Conservation (phyloP, 2,797 vertebrate species). For the Betta splendens region DNA sequence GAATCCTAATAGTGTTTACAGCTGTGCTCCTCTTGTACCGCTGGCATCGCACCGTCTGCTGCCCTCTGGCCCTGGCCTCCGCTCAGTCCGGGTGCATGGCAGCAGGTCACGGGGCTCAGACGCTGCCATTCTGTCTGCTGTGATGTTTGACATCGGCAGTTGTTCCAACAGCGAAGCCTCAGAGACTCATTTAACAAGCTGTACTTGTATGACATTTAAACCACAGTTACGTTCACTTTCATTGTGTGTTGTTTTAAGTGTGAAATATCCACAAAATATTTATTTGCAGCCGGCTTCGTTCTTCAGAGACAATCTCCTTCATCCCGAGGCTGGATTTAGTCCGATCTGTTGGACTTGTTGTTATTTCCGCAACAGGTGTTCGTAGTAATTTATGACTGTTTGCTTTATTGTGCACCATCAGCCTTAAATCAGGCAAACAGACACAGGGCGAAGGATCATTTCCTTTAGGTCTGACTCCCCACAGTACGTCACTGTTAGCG, state of each 20-base stretch:
- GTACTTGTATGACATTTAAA: background rate
- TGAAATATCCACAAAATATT: background rate
- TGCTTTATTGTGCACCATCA: constrained; percentile 26
- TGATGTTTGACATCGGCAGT: background rate
- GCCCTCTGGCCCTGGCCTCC: too few relatives aligned
- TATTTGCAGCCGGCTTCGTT: background rate
- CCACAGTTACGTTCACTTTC: background rate
- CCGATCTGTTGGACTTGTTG: background rate
- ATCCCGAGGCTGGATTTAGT: background rate
- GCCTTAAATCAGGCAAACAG: constrained; percentile 48
- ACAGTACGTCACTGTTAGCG: constrained; percentile 42
- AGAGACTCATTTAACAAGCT: too few relatives aligned
- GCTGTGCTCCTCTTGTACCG: background rate
- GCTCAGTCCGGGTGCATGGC: too few relatives aligned
- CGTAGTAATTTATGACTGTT: constrained; percentile 26
- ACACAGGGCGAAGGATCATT: constrained; percentile 33
- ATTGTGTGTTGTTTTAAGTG: background rate
- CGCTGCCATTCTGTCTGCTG: background rate
- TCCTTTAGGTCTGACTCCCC: constrained; percentile 28
- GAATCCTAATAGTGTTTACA: too few relatives aligned
- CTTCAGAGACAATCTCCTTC: background rate
- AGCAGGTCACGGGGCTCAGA: background rate
- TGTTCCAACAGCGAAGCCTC: background rate
- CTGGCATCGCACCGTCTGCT: too few relatives aligned
- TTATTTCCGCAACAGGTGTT: constrained; percentile 10